Evolutionary conservation across 2,888 invertebrate species (phyloP).

Genomic region (Leptothorax acervorum): DNA sequence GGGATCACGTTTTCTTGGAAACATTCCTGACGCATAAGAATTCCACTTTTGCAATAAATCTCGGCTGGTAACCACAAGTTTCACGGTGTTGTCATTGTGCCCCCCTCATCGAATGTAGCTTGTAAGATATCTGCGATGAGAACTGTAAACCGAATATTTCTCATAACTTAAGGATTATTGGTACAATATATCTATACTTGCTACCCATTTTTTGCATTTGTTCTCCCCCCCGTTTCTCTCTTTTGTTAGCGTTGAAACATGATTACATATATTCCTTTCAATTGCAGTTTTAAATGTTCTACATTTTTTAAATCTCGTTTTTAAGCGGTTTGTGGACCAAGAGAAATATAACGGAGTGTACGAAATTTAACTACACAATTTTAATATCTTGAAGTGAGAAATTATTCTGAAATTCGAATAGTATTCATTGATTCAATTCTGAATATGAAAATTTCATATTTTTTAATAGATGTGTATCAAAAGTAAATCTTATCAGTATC

Average conservation of each 20-base stretch:
- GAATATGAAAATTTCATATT: background rate
- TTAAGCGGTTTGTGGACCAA: background rate
- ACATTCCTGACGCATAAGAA: constrained; percentile 62
- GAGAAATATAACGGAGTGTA: background rate
- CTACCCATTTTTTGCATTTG: too few species aligned
- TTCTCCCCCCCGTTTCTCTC: too few species aligned
- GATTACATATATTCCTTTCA: background rate
- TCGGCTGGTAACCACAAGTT: constrained; percentile 76
- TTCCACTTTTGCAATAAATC: constrained; percentile 78
- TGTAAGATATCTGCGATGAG: background rate
- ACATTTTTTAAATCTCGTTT: background rate
- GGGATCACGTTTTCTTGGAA: constrained; percentile 25
- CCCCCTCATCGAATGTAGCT: background rate
- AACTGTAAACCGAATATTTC: background rate
- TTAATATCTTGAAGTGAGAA: constrained; percentile 12
- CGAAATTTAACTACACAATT: constrained; percentile 25
- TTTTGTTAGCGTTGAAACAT: too few species aligned
- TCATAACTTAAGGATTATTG: background rate
- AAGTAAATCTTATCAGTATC: background rate
- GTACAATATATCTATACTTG: background rate
- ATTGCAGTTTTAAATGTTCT: background rate
- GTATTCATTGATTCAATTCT: constrained; percentile 46
- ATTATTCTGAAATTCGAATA: constrained; percentile 44
- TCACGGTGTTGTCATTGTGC: constrained; percentile 4
- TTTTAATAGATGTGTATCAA: background rate